Evolutionary conservation across 2,888 invertebrate species (phyloP), one percentile per base, ranked within the genome.

Genomic region (Prosopocoilus inquinatus): DNA sequence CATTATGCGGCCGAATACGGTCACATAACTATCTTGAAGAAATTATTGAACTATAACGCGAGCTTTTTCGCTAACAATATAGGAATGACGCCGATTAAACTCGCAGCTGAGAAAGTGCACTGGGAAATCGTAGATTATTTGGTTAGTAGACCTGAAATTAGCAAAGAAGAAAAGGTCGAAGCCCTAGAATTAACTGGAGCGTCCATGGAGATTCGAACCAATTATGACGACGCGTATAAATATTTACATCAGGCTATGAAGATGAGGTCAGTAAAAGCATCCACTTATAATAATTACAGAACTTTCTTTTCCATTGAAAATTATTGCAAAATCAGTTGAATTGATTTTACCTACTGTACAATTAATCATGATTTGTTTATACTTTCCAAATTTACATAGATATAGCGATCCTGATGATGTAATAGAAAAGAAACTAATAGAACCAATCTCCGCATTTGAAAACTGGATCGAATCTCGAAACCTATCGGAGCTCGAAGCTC

Each of bases 1-100:
- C 94, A 95, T 75, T 94, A 94, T 76, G 93, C 95, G 1, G 88
- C 94, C 0, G 94, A 94, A 76, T 90, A 89, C 75, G 94, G 94
- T 0, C 90, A 93, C 71, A 79, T 86, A n/a, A 82, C 84, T 8
- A 90, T 95, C 43, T 90, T 94, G 1, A 81, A 84, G 68, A 83
- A 88, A 49, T 81, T 96, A 20, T 78, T 96, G 1, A 82, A 86
- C 53, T 85, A 87, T 71, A 87, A 87, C 35, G 90, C 93, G 0
- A 81, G 82, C 52, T 85, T 93, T 73, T 63, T 62, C 7, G 82
- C 85, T 7, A 95, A 94, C 72, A 88, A 89, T 62, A 86, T 87
- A 63, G 88, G 87, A 78, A 88, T 95, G 85, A 91, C 91, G 0
- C 93, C 96, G 0, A 79, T 94, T 38, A 85, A 92, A 63, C 86